A percentile compares a stretch with the other conserved stretches of the same genome.
phyloP scores from a whole-genome alignment of 2,888 invertebrate genomes.

The Busseola fusca region DNA sequence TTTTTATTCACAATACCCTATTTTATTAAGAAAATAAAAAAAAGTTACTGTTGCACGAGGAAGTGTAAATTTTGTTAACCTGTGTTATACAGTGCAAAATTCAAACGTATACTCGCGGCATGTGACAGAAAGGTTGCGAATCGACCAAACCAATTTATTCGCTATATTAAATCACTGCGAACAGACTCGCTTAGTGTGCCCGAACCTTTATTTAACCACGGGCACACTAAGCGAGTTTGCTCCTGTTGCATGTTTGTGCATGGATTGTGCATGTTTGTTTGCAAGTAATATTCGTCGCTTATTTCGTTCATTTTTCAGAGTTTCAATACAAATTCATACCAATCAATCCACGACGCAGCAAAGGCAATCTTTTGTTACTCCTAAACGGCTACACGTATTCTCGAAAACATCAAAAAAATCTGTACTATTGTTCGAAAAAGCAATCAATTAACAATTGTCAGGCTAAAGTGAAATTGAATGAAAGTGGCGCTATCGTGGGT shows the following conservation, averaged over 20 bases:
- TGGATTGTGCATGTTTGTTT: background rate
- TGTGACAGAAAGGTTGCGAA: background rate
- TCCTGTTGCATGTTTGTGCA: background rate
- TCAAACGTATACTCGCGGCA: background rate
- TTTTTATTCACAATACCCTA: no score
- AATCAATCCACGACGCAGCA: conserved; percentile 35
- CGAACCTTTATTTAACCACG: no score
- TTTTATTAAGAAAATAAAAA: no score
- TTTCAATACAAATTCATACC: conserved; percentile 31
- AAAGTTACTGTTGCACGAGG: no score
- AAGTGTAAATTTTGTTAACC: no score
- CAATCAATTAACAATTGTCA: conserved; percentile 17
- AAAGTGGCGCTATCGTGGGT: background rate
- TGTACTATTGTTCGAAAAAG: conserved; percentile 36
- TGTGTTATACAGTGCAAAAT: background rate
- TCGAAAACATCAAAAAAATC: conserved; percentile 33
- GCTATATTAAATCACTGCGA: background rate
- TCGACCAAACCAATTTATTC: background rate
- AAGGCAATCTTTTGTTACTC: conserved; percentile 45
- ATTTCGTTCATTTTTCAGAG: conserved; percentile 9
- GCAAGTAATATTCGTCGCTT: background rate
- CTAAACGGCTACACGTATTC: conserved; percentile 57
- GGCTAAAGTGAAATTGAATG: conserved; percentile 16
- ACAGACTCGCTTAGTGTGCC: background rate
- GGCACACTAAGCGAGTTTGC: no score